These are phyloP conservation scores for Sphaeridia pumilis DNA, from an alignment of 2,888 invertebrate species.

Conservation along the genomic window DNA sequence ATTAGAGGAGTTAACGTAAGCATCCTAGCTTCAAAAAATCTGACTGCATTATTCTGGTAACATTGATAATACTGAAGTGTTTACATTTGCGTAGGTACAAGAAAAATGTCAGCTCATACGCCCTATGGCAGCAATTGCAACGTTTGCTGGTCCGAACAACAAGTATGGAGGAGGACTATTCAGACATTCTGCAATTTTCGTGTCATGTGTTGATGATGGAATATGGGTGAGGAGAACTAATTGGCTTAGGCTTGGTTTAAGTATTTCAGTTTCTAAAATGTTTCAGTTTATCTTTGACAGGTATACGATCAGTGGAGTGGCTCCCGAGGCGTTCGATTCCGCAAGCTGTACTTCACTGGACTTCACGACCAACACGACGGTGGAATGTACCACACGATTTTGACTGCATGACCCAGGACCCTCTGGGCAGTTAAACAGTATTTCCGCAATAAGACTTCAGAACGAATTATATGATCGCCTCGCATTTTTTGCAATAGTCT, in stretches of 20 bases:
- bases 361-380: constrained; percentile 3
- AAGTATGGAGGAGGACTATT: constrained; percentile 12
- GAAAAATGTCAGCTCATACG: constrained; percentile 11
- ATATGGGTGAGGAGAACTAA: constrained; percentile 12
- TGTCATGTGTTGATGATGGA: constrained; percentile 11
- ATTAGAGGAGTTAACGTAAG: constrained; percentile 12
- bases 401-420: too few relatives aligned
- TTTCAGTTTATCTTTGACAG: neutral
- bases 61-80: neutral
- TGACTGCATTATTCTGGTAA: neutral
- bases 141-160: constrained; percentile 13
- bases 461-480: too few relatives aligned
- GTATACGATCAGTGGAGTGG: constrained; percentile 15
- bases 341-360: constrained; percentile 2
- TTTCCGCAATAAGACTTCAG: too few relatives aligned
- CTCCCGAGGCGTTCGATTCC: constrained; percentile 10
- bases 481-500: too few relatives aligned
- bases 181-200: constrained; percentile 13
- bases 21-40: neutral
- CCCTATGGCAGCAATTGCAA: constrained; percentile 14
- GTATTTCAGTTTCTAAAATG: neutral
- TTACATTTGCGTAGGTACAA: constrained; percentile 1
- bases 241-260: neutral
- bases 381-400: constrained; percentile 5
- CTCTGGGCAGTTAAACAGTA: too few relatives aligned